Percentiles rank a stretch among this genome's conserved stretches.
phyloP scores from a whole-genome alignment of 1,140 invertebrate genomes.

The Drosophila yakuba region DNA sequence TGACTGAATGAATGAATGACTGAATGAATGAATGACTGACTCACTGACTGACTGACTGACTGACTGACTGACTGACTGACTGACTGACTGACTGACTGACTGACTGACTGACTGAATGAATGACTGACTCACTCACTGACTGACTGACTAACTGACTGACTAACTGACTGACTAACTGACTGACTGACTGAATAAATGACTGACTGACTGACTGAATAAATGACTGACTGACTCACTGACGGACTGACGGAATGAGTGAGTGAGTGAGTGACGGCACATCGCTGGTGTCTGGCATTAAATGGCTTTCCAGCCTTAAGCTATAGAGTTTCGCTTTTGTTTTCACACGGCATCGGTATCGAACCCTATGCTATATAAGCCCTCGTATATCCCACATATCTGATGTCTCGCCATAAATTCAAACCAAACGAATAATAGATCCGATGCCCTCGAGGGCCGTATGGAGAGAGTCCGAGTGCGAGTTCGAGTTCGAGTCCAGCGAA shows the following conservation, averaged over 20 bases:
- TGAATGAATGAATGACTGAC: not conserved
- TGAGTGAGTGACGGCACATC: slow-evolving; percentile 38
- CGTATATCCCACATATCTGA: slow-evolving; percentile 40
- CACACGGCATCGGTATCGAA: slow-evolving; percentile 48
- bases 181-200: slow-evolving; percentile 20
- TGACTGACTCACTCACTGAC: slow-evolving; percentile 24
- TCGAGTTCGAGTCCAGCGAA: slow-evolving; percentile 4
- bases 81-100: slow-evolving; percentile 9
- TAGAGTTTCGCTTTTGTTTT: slow-evolving; percentile 59
- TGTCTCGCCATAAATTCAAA: slow-evolving; percentile 68
- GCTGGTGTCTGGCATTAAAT: slow-evolving; percentile 49
- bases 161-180: slow-evolving; percentile 24
- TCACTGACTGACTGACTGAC: not conserved
- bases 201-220: slow-evolving; percentile 1
- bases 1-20: slow-evolving; percentile 5
- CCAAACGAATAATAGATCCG: slow-evolving; percentile 35
- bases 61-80: slow-evolving; percentile 22
- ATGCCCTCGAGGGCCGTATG: slow-evolving; percentile 24
- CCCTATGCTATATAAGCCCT: slow-evolving; percentile 1
- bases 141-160: not conserved
- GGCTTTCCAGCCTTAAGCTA: slow-evolving; percentile 60
- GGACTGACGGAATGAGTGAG: not conserved
- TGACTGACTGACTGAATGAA: slow-evolving; percentile 5
- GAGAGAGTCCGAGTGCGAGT: not conserved
- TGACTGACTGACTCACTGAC: slow-evolving; percentile 8